A percentile compares a stretch with the other conserved stretches of the same genome.
Conservation (phyloP, 1,140 invertebrate species). For the Trichonephila clavipes region DNA sequence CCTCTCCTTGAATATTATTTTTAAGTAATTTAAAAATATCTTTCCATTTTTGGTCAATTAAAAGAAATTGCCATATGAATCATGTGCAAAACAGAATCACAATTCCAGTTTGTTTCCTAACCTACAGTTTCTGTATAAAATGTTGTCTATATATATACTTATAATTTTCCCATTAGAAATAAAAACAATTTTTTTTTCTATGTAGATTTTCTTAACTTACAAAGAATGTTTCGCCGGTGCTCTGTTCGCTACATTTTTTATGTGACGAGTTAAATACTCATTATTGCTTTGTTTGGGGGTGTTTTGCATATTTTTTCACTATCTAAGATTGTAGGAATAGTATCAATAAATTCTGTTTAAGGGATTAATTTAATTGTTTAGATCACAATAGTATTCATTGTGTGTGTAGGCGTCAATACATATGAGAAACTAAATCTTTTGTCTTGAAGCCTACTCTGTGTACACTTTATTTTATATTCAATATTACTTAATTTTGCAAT, state of each 20-base stretch:
- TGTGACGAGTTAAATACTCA: slow-evolving; percentile 36
- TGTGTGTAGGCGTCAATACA: slow-evolving; percentile 12
- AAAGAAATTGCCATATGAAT: slow-evolving; percentile 26
- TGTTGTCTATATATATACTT: background rate
- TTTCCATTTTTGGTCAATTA: slow-evolving; percentile 36
- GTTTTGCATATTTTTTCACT: slow-evolving; percentile 43
- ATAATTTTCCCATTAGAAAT: background rate
- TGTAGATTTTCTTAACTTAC: slow-evolving; percentile 37
- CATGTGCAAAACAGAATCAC: slow-evolving; percentile 29
- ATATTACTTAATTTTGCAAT: slow-evolving; percentile 69
- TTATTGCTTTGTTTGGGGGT: slow-evolving; percentile 32
- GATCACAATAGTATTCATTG: slow-evolving; percentile 52
- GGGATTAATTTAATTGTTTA: slow-evolving; percentile 42
- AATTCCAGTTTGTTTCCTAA: slow-evolving; percentile 31
- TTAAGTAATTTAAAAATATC: slow-evolving; percentile 58
- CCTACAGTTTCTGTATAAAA: slow-evolving; percentile 29
- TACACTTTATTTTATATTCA: slow-evolving; percentile 67
- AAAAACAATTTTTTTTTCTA: background rate
- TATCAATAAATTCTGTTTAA: background rate
- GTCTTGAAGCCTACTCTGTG: slow-evolving; percentile 47
- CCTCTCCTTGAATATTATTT: slow-evolving; percentile 60
- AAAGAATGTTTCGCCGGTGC: slow-evolving; percentile 38
- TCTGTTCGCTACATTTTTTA: slow-evolving; percentile 38
- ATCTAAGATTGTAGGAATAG: slow-evolving; percentile 46
- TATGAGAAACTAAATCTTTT: slow-evolving; percentile 29